These are phyloP conservation scores for Oryzaephilus surinamensis DNA, from an alignment of 1,140 invertebrate genomes.

Conservation along the genomic window DNA sequence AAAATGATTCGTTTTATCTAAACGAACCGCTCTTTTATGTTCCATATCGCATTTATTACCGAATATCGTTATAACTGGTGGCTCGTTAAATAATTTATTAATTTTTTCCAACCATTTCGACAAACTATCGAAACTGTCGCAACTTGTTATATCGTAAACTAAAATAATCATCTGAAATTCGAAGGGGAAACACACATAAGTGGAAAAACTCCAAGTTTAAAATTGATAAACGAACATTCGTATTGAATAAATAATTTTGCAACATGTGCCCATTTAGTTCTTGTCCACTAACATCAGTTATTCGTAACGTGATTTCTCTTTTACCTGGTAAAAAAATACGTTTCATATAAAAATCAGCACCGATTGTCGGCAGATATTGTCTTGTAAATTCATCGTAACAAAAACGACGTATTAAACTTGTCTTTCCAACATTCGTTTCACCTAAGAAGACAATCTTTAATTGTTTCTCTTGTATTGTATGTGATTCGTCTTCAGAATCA, in stretches of 20 bases:
- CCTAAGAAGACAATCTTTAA: conserved; percentile 74
- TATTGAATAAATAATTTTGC: conserved; percentile 71
- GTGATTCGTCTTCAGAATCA: conserved; percentile 51
- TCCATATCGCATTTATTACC: conserved; percentile 87
- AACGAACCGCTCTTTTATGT: conserved; percentile 68
- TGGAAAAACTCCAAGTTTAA: conserved; percentile 6
- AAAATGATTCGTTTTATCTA: conserved; percentile 70
- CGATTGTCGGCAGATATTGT: conserved; percentile 62
- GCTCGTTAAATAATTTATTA: conserved; percentile 41
- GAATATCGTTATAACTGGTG: conserved; percentile 60
- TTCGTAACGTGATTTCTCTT: conserved; percentile 58
- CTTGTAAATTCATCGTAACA: conserved; percentile 64
- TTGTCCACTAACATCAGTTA: conserved; percentile 78
- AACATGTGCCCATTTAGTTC: conserved; percentile 65
- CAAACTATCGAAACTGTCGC: conserved; percentile 67
- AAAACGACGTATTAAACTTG: conserved; percentile 57
- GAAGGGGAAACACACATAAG: conserved; percentile 15
- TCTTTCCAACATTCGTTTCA: conserved; percentile 66
- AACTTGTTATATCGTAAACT: conserved; percentile 80
- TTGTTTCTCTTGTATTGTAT: conserved; percentile 45
- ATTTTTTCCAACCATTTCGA: conserved; percentile 61
- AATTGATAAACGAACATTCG: conserved; percentile 50
- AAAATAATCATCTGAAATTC: conserved; percentile 67
- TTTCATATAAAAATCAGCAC: conserved; percentile 72
- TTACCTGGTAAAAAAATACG: conserved; percentile 52